Percentiles rank a stretch among this genome's conserved stretches.
phyloP scores from a whole-genome alignment of 2,113 vertebrate species.

The Lepus timidus region DNA sequence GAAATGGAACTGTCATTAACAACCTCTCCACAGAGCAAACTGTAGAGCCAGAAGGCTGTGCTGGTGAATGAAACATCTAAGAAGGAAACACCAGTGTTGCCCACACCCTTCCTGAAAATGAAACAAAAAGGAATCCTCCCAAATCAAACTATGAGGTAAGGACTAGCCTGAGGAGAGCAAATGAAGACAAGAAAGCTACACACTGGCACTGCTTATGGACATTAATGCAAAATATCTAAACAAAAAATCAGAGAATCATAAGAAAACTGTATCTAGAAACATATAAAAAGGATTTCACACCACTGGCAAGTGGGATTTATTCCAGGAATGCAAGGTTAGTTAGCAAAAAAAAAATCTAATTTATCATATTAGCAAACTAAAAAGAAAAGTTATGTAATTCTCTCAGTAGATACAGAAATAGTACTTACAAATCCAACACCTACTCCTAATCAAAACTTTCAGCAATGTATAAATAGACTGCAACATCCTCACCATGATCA shows the following conservation, averaged over 20 bases:
- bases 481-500: no score
- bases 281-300: background rate
- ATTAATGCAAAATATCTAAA: background rate
- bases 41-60: background rate
- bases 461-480: no score
- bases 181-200: background rate
- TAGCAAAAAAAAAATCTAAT: background rate
- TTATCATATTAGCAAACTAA: no score
- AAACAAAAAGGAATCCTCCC: background rate
- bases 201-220: background rate
- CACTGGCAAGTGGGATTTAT: background rate
- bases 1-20: background rate
- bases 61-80: background rate
- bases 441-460: no score
- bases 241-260: background rate
- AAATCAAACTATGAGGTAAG: background rate
- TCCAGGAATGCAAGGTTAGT: background rate
- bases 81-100: background rate
- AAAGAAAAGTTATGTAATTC: no score
- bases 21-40: background rate
- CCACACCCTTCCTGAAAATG: constrained; percentile 2
- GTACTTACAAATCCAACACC: no score
- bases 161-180: background rate
- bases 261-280: background rate
- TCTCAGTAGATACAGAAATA: no score